Conservation (phyloP, 2,888 invertebrate species). For the Aphodius granarius region DNA sequence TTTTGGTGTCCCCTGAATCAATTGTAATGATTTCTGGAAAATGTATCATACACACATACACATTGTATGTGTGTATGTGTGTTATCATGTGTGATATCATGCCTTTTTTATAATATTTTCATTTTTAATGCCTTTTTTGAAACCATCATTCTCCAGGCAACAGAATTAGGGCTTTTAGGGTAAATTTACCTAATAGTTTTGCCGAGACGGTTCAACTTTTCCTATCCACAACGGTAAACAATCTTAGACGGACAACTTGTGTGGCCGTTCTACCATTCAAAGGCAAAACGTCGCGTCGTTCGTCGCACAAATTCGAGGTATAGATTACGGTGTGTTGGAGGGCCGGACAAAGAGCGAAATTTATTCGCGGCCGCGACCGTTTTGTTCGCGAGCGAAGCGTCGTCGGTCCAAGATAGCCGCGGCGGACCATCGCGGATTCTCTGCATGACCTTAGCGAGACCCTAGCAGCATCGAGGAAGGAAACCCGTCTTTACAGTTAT, state of each 20-base stretch:
- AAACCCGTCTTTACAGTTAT: slow-evolving; percentile 35
- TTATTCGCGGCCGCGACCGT: background rate
- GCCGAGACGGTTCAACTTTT: background rate
- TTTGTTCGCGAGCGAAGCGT: background rate
- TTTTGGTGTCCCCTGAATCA: no score
- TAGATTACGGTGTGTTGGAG: background rate
- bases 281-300: background rate
- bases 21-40: no score
- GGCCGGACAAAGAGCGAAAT: background rate
- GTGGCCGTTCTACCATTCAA: background rate
- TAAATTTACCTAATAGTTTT: no score
- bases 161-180: no score
- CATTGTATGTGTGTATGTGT: no score
- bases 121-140: no score
- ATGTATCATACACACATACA: no score
- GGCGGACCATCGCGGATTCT: background rate
- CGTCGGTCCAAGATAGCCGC: background rate
- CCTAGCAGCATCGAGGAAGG: slow-evolving; percentile 30
- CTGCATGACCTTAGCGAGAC: slow-evolving; percentile 31
- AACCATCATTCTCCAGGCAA: no score
- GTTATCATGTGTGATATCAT: no score
- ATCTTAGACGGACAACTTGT: background rate
- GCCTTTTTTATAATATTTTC: no score
- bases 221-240: background rate
- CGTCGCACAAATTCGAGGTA: background rate